Base-by-base conservation (phyloP, 2,888 invertebrate species). In the Maniola hyperantus region DNA sequence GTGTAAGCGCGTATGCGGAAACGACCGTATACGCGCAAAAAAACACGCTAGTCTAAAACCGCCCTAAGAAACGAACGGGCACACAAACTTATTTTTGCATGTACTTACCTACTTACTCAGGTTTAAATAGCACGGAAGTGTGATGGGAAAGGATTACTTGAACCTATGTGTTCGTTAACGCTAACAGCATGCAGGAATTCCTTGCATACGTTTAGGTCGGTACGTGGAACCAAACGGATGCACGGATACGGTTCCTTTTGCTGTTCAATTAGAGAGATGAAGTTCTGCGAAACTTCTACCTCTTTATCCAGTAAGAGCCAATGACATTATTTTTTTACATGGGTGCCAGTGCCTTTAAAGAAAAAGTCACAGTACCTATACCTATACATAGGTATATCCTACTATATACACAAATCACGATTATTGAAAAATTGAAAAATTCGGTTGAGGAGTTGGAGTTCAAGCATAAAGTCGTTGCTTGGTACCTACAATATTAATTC, bases 121-220 rank as follows among this genome's bases (percentile, higher is more conserved):
- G 15, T 46, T 46, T 15, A 46, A 46, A 15, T 46, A 46, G 46
- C 46, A 15, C 8, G 48, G 48, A 48, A 48, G 48, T 18, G 46
- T 46, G 18, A 18, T 15, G 48, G 48, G 18, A 54, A 54, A 54
- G 55, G 55, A 39, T 39, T 18, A 39, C 39, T 11, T 6, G 36
- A 11, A 6, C 26, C 10, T 13, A 18, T 55, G 15, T 55, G 39
- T 55, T 18, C 55, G 36, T 39, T 55, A 55, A 39, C 18, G 39
- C 20, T 26, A 39, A 57, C n/a, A 55, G 46, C 55, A 54, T 55
- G 54, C 46, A 34, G 44, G 54, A 63, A 63, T 63, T 46, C 46
- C 26, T 2, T 6, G 33, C 39, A 39, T 42, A 15, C 42, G 44
- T 63, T 34, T 42, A 42, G 39, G 42, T 20, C 39, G 39, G 20